Base-by-base conservation (phyloP, 2,888 invertebrate genomes). In the Synanthedon andrenaeformis region DNA sequence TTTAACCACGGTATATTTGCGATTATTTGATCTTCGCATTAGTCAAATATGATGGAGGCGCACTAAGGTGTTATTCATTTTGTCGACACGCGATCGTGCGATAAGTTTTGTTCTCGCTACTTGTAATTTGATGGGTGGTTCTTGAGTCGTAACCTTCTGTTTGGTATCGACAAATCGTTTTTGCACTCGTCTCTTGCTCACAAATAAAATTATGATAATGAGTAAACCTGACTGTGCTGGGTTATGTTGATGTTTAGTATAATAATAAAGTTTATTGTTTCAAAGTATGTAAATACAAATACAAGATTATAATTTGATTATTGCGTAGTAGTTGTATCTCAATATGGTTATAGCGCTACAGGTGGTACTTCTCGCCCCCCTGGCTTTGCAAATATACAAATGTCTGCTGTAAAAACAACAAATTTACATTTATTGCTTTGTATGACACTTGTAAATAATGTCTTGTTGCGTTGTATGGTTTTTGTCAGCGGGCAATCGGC, bases 401-500 rank as follows among this genome's bases (percentile, higher is more conserved):
- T 74, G 65, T 66, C 61, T 62, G 67, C 78, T 80, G 77, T 82
- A 79, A 82, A 83, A 79, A 80, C 79, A 76, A 79, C 76, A 80
- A 77, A 75, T 68, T 74, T 68, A 76, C 78, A 77, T 82, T 82
- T 80, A 81, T 80, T 71, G 70, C 72, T 63, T 63, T 69, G 72
- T 72, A 69, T 66, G 74, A 77, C 77, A 74, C 62, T 62, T 72
- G 76, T 79, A 79, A 79, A 72, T 80, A 79, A 83, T 81, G 77
- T 68, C 67, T 68, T 76, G 75, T 76, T 76, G 69, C 67, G 68
- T 71, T 67, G 69, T 77, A 77, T 76, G 75, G 67, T 51, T 77
- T 79, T 79, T 80, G 82, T 84, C 82, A 81, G 82, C 80, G 70
- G 79, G 82, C 75, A 79, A 82, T 82, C 79, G 67, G 69, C 72